Conservation (phyloP, 2,113 vertebrate species). For the Petroica traversi region DNA sequence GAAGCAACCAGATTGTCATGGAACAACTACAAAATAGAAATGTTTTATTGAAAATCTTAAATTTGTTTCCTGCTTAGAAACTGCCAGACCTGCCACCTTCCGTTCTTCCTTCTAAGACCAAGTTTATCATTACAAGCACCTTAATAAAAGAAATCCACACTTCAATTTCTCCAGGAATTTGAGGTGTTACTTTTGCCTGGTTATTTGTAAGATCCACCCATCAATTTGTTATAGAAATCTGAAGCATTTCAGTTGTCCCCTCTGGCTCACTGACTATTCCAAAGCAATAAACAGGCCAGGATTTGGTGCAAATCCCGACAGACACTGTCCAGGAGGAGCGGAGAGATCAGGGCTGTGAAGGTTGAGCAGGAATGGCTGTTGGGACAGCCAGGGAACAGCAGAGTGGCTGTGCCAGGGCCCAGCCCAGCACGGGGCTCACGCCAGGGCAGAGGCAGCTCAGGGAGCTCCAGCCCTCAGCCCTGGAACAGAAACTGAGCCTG, state of each 20-base stretch:
- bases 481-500: background rate
- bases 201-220: background rate
- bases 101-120: background rate
- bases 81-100: background rate
- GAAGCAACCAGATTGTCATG: background rate
- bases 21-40: background rate
- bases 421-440: background rate
- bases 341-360: background rate
- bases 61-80: background rate
- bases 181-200: background rate
- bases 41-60: background rate
- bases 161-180: background rate
- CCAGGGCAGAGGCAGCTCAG: background rate
- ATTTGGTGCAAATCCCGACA: background rate
- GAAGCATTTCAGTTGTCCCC: background rate
- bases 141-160: background rate
- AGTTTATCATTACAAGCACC: background rate
- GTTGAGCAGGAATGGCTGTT: fast-evolving
- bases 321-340: background rate
- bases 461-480: background rate
- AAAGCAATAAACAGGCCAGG: fast-evolving
- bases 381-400: fast-evolving
- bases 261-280: background rate
- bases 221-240: fast-evolving
- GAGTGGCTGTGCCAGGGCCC: background rate